Evolutionary conservation across 2,888 invertebrate genomes (phyloP).

Genomic region (Oligia latruncula): DNA sequence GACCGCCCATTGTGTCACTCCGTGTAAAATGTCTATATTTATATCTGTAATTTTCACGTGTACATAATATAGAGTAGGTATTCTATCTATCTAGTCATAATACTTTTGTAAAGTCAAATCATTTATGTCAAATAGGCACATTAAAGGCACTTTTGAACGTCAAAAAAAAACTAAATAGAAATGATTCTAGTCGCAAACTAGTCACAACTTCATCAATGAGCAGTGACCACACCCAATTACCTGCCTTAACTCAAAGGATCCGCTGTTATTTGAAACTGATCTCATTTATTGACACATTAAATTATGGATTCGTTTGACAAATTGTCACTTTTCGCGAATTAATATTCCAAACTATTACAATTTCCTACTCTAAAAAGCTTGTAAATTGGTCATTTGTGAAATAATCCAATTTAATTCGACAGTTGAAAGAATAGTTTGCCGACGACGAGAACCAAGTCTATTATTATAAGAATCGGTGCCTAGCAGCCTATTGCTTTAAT

Average conservation of each 20-base stretch:
- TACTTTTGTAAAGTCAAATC: neutral
- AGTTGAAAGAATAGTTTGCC: slow-evolving; percentile 23
- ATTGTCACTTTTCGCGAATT: slow-evolving; percentile 30
- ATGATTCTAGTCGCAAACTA: too few relatives aligned
- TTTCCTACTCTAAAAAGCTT: slow-evolving; percentile 7
- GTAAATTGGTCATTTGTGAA: slow-evolving; percentile 31
- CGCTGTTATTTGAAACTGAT: slow-evolving; percentile 12
- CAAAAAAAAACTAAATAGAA: too few relatives aligned
- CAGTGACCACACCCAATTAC: slow-evolving; percentile 17
- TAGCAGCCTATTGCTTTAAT: neutral
- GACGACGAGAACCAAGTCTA: neutral
- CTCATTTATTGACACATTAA: slow-evolving; percentile 12
- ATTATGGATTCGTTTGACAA: slow-evolving; percentile 26
- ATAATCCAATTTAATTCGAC: slow-evolving; percentile 33
- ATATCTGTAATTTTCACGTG: too few relatives aligned
- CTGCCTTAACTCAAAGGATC: slow-evolving; percentile 2
- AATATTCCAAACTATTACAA: slow-evolving; percentile 27
- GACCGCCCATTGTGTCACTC: too few relatives aligned
- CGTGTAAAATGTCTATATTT: too few relatives aligned
- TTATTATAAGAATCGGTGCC: neutral
- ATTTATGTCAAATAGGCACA: too few relatives aligned
- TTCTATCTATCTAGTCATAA: neutral
- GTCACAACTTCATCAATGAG: neutral
- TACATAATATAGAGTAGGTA: too few relatives aligned
- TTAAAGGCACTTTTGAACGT: too few relatives aligned